Evolutionary conservation across 2,113 vertebrate genomes (phyloP).

Genomic region (Baryphthengus martii): DNA sequence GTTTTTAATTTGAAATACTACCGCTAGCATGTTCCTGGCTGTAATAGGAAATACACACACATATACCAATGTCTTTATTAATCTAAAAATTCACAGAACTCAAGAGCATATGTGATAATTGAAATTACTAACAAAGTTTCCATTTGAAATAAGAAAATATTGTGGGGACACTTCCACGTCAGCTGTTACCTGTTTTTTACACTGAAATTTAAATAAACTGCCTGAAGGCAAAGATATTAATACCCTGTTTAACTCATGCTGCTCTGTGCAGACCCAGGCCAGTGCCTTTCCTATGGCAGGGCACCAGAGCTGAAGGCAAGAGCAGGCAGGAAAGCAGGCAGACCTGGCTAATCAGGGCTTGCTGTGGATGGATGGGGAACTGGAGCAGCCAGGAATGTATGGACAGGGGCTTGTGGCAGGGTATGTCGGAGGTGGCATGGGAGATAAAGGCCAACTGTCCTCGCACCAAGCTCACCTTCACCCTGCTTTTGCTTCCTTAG

Average conservation of each 20-base stretch:
- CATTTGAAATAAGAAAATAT: neutral
- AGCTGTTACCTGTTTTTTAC: neutral
- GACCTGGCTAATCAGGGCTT: neutral
- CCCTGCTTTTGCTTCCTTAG: neutral
- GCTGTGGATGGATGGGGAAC: neutral
- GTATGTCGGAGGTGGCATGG: neutral
- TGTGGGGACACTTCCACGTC: neutral
- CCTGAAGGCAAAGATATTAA: neutral
- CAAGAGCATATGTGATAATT: neutral
- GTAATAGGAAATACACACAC: neutral
- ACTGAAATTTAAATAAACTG: neutral
- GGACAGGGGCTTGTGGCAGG: neutral
- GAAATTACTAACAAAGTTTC: neutral
- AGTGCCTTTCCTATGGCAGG: neutral
- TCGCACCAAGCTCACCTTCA: rapidly evolving
- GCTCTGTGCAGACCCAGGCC: neutral
- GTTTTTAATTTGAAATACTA: neutral
- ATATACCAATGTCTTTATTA: neutral
- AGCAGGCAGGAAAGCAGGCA: neutral
- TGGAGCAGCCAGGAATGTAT: neutral
- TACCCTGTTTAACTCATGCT: neutral
- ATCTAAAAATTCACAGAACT: neutral
- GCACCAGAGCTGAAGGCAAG: neutral
- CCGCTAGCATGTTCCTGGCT: neutral
- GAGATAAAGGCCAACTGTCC: rapidly evolving